A percentile compares a stretch with the other conserved stretches of the same genome.
These are phyloP conservation scores for Cricetomys ansorgei DNA, from an alignment of 2,113 vertebrate genomes.

Conservation along the genomic window DNA sequence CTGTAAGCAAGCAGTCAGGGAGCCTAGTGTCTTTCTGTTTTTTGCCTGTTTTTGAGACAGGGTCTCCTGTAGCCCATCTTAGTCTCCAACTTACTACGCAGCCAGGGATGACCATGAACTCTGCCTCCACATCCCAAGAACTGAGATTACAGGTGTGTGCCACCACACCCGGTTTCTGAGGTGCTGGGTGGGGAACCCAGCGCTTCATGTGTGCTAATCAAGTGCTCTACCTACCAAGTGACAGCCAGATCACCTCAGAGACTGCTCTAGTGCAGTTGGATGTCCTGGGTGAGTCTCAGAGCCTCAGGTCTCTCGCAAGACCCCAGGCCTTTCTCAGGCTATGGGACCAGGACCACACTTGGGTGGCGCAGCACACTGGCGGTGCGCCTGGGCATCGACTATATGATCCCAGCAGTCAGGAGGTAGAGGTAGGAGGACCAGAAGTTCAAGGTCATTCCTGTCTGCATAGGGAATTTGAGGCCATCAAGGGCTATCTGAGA, in stretches of 20 bases:
- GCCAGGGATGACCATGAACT: not conserved
- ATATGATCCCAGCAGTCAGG: not conserved
- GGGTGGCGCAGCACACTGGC: not conserved
- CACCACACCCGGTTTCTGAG: too few species aligned
- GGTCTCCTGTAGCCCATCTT: not conserved
- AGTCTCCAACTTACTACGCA: too few species aligned
- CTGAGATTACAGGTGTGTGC: too few species aligned
- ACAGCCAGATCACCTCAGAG: not conserved
- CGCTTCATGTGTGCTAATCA: not conserved
- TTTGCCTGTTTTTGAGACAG: not conserved
- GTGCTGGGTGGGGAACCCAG: not conserved
- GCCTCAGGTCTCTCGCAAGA: not conserved
- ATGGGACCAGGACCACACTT: not conserved
- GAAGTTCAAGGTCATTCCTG: not conserved
- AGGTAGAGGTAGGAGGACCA: not conserved
- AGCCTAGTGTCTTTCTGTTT: not conserved
- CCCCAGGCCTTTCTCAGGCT: not conserved
- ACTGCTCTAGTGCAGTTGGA: not conserved
- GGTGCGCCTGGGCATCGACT: not conserved
- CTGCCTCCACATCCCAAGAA: not conserved
- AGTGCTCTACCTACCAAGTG: not conserved
- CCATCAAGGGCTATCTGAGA: not conserved
- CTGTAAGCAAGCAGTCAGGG: rapidly evolving
- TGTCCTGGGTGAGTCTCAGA: rapidly evolving
- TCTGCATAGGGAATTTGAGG: not conserved